Percentiles rank a stretch among this genome's conserved stretches.
Conservation (phyloP, 1,140 invertebrate species). For the Pseudachorutes palmiensis region DNA sequence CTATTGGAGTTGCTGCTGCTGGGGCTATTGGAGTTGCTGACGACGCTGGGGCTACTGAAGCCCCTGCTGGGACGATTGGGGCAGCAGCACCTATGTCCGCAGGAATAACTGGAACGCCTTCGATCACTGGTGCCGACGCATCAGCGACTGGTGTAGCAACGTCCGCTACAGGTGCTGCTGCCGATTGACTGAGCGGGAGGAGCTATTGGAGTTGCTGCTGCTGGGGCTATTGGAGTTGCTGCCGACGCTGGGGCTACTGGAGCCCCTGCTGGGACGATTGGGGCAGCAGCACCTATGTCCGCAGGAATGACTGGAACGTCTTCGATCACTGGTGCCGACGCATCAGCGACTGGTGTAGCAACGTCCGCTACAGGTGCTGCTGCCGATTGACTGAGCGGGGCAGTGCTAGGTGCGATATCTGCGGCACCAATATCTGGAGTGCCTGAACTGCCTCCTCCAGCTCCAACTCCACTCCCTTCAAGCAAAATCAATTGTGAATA, state of each 20-base stretch:
- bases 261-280: background rate
- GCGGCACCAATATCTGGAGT: no score
- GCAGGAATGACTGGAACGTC: background rate
- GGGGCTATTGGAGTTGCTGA: background rate
- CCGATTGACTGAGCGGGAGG: no score
- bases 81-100: background rate
- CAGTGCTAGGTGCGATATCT: no score
- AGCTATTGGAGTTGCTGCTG: background rate
- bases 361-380: background rate
- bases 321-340: background rate
- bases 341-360: background rate
- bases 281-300: background rate
- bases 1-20: background rate
- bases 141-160: background rate
- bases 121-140: background rate
- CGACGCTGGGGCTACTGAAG: background rate
- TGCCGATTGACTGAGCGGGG: no score
- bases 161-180: background rate
- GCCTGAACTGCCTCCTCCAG: no score
- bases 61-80: background rate
- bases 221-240: background rate
- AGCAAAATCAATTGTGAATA: no score
- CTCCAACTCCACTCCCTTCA: no score
- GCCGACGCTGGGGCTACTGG: background rate
- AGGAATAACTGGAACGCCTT: background rate